phyloP scores from a whole-genome alignment of 2,113 vertebrate species.

The Microtus pennsylvanicus region DNA sequence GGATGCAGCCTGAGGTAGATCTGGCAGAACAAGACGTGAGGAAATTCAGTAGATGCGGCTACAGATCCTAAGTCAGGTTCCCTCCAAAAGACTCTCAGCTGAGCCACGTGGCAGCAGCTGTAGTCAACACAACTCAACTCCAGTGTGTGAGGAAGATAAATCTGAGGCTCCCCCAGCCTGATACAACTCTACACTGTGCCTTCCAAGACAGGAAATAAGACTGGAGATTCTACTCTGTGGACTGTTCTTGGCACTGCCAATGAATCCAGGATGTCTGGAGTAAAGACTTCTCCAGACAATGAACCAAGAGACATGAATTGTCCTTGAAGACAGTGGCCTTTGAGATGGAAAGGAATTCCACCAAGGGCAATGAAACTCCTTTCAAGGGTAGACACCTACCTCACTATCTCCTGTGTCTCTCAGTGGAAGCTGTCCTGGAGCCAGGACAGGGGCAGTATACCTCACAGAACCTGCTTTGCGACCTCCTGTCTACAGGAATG shows the following conservation, averaged over 20 bases:
- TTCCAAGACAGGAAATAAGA: accelerated
- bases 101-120: background rate
- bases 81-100: no score
- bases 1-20: background rate
- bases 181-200: accelerated
- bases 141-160: background rate
- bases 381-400: background rate
- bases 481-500: background rate
- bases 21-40: background rate
- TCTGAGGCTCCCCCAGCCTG: accelerated
- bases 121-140: background rate
- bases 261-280: background rate
- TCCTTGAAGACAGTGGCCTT: background rate
- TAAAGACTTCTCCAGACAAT: background rate
- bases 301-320: background rate
- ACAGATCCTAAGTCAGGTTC: background rate
- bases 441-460: background rate
- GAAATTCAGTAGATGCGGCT: background rate
- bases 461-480: background rate
- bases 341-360: conserved; percentile 9
- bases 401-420: background rate
- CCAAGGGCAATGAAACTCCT: conserved; percentile 34
- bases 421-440: accelerated
- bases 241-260: background rate
- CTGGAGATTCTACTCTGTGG: background rate